Evolutionary conservation across 2,888 invertebrate genomes (phyloP).

Genomic region (Dione vanillae): DNA sequence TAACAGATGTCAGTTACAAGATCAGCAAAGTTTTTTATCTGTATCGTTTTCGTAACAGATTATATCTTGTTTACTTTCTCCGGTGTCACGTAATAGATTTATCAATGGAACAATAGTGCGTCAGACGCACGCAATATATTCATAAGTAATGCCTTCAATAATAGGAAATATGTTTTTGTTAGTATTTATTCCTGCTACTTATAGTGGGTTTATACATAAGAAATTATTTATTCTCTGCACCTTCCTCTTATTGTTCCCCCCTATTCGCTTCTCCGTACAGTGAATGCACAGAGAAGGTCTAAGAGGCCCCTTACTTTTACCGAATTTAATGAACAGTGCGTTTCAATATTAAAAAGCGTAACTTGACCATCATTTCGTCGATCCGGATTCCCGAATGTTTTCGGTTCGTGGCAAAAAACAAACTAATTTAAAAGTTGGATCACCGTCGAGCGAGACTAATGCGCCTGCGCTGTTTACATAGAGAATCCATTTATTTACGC

Average conservation of each 20-base stretch:
- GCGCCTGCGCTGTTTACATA: conserved; percentile 73
- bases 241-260: too few relatives aligned
- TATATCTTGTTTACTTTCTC: conserved; percentile 48
- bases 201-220: too few relatives aligned
- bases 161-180: conserved; percentile 42
- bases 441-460: conserved; percentile 70
- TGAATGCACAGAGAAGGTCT: too few relatives aligned
- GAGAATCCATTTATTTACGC: conserved; percentile 75
- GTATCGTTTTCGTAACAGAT: conserved; percentile 5
- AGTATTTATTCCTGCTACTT: not conserved
- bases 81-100: conserved; percentile 57
- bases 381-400: conserved; percentile 57
- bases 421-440: conserved; percentile 79
- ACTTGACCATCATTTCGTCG: conserved; percentile 37
- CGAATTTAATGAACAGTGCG: not conserved
- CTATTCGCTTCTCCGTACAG: too few relatives aligned
- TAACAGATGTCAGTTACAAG: not conserved
- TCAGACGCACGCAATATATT: conserved; percentile 48
- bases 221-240: too few relatives aligned
- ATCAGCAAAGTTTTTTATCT: not conserved
- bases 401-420: conserved; percentile 72
- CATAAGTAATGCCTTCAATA: conserved; percentile 52
- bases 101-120: conserved; percentile 58
- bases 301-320: too few relatives aligned
- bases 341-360: conserved; percentile 15